Conservation (phyloP, 64 coral and sea anemone genomes). For the Pocillopora verrucosa region DNA sequence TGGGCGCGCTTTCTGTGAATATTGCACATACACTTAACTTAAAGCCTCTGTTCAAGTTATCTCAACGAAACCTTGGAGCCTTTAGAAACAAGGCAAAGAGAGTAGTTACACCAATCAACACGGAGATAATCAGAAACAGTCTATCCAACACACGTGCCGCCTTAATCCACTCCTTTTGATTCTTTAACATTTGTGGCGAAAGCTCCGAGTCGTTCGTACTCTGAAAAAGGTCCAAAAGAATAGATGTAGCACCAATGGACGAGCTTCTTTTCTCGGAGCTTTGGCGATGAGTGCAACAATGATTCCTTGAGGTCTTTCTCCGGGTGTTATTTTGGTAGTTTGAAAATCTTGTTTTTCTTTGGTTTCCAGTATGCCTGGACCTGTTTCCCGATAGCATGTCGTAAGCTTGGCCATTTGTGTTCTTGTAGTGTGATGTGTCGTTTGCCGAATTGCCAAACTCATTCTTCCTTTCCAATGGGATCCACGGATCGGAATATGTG, state of each 20-base stretch:
- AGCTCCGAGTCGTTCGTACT: neutral
- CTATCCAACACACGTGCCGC: conserved; percentile 79
- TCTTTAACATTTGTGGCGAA: conserved; percentile 42
- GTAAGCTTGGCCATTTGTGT: neutral
- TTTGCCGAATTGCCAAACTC: neutral
- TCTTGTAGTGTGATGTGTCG: neutral
- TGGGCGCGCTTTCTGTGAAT: too few relatives aligned
- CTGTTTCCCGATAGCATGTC: neutral
- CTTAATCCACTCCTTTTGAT: conserved; percentile 88
- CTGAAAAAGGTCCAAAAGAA: neutral
- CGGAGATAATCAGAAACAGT: conserved; percentile 78
- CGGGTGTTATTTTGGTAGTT: neutral
- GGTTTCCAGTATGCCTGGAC: neutral
- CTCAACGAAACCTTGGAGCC: conserved; percentile 69
- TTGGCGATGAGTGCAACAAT: neutral
- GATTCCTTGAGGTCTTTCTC: neutral
- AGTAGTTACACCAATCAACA: conserved; percentile 69
- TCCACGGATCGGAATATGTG: conserved; percentile 33
- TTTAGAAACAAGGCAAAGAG: conserved; percentile 76
- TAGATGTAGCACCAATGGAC: neutral
- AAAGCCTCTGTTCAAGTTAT: too few relatives aligned
- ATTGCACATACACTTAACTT: too few relatives aligned
- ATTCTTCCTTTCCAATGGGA: conserved; percentile 12
- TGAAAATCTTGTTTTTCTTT: neutral
- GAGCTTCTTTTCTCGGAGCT: neutral